Evolutionary conservation across 2,113 vertebrate species (phyloP), one percentile per base, ranked within the genome.

Genomic region (Hydrochoerus hydrochaeris): DNA sequence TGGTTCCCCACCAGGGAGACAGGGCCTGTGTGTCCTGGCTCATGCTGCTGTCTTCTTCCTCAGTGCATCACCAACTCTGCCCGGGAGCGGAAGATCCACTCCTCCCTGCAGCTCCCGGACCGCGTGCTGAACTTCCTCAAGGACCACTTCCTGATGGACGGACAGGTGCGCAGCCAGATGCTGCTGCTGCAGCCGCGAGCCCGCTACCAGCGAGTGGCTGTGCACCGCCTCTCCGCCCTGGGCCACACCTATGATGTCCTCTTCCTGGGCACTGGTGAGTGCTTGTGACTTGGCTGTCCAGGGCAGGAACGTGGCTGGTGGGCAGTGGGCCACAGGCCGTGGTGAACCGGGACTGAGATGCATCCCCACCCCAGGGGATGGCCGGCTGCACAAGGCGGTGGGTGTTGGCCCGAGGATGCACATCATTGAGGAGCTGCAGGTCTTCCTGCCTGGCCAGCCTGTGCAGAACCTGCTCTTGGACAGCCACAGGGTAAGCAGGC

Each of bases 91-190:
- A 99, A 98, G 98, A 99, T 99, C 98, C 98, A 97, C 86, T 99
- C 99, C 0, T 99, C 99, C 0, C 98, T 99, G 83, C 99, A 99
- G 97, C 99, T 99, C 99, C 99, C 99, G 0, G 99, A 99, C 98
- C 99, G 99, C 20, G 99, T 99, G 97, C 98, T 99, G 90, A 99
- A 99, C 98, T 99, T 99, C 69, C 98, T 99, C 97, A 99, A 99
- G 98, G 99, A 99, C 98, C 99, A 99, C 97, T 99, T 99, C 98
- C 98, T 99, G 96, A 99, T 99, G 99, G 99, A 99, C 84, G 98
- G 96, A 44, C 98, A 99, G 0, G 99, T 99, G 92, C 99, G 99
- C 96, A 99, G 99, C 98, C 99, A 96, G 92, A 98, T 99, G 0
- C 98, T 99, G 89, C 98, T 99, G 65, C 98, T 99, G 54, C 99